Conservation (phyloP, 2,888 invertebrate species). For the Sicus ferrugineus region DNA sequence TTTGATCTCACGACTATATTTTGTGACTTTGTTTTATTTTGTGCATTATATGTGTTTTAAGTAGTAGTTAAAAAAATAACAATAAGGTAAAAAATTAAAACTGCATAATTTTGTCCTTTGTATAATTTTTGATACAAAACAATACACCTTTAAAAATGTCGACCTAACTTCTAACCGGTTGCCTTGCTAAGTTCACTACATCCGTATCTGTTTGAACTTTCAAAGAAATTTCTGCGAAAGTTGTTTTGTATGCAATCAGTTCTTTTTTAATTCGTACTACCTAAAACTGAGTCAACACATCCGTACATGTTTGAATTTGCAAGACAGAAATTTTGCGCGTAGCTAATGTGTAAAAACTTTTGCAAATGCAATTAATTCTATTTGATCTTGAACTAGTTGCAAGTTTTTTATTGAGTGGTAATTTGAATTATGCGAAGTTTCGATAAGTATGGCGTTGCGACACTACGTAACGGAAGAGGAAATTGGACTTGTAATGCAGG, state of each 20-base stretch:
- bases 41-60: no score
- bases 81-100: no score
- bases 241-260: no score
- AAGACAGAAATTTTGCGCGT: neutral
- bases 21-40: no score
- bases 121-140: neutral
- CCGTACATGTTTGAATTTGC: neutral
- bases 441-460: neutral
- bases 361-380: neutral
- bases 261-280: neutral
- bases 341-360: neutral
- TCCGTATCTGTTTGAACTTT: slow-evolving; percentile 1
- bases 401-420: slow-evolving; percentile 2
- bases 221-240: neutral
- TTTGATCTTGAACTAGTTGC: neutral
- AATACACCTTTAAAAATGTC: neutral
- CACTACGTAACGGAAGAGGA: neutral
- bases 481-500: neutral
- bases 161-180: neutral
- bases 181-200: neutral
- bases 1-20: no score
- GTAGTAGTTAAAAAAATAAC: no score
- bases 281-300: neutral
- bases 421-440: neutral
- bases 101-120: neutral